Conservation (phyloP, 2,113 vertebrate species). For the Vulpes lagopus region DNA sequence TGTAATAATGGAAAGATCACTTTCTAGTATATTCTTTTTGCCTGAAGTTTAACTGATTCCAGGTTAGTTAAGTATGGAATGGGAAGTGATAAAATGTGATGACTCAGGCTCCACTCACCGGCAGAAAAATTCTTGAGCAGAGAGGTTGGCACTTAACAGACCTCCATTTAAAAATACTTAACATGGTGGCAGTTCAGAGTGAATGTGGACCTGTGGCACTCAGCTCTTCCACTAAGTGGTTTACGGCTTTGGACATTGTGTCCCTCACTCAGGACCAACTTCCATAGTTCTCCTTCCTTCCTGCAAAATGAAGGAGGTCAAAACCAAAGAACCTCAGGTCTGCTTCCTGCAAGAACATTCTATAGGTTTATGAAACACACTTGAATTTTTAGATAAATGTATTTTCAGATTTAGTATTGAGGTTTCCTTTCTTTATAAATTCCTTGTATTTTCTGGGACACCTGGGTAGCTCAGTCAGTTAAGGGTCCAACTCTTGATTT, state of each 20-base stretch:
- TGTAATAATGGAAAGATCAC: background rate
- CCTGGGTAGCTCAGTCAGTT: background rate
- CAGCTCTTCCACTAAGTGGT: background rate
- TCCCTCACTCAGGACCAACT: background rate
- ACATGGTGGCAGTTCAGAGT: rapidly evolving
- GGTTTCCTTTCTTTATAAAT: background rate
- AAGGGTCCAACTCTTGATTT: background rate
- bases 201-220: background rate
- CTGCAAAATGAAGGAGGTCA: background rate
- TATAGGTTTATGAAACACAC: background rate
- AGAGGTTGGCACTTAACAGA: background rate
- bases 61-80: background rate
- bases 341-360: background rate
- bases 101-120: background rate
- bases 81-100: background rate
- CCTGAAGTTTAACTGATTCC: background rate
- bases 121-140: background rate
- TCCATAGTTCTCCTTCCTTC: background rate
- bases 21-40: background rate
- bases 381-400: background rate
- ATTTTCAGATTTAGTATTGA: background rate
- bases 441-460: background rate
- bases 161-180: background rate
- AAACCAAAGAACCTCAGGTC: background rate
- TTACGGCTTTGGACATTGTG: background rate